A percentile compares a stretch with the other conserved stretches of the same genome.
Evolutionary conservation across 2,113 vertebrate species (phyloP).

Genomic region (Macquaria ambigua): DNA sequence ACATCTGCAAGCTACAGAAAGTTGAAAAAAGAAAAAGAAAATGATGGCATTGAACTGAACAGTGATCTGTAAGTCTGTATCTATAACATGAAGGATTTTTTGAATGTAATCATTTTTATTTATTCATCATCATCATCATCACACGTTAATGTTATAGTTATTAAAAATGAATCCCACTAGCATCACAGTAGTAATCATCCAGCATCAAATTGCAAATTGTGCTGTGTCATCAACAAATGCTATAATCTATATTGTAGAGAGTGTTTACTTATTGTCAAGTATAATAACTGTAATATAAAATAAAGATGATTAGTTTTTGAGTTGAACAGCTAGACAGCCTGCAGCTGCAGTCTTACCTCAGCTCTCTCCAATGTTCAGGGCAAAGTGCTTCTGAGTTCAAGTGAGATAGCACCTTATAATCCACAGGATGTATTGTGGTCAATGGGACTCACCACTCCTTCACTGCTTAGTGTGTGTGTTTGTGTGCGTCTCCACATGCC

Average conservation of each 20-base stretch:
- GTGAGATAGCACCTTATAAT: constrained; percentile 47
- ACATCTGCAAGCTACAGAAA: constrained; percentile 17
- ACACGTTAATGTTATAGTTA: background rate
- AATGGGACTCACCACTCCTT: constrained; percentile 36
- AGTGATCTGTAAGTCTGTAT: background rate
- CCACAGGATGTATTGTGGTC: constrained; percentile 37
- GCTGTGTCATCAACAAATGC: background rate
- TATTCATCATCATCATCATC: constrained; percentile 14
- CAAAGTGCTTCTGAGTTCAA: constrained; percentile 38
- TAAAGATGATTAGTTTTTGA: constrained; percentile 18
- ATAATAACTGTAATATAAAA: constrained; percentile 5
- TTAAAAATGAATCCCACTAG: constrained; percentile 1
- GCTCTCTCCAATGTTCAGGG: constrained; percentile 21
- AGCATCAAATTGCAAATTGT: constrained; percentile 8
- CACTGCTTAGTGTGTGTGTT: background rate
- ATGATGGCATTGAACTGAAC: background rate
- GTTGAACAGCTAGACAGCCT: constrained; percentile 18
- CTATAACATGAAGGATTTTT: background rate
- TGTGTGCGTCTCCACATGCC: constrained; percentile 7
- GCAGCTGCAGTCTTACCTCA: constrained; percentile 67
- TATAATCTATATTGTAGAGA: background rate
- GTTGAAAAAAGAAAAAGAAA: background rate
- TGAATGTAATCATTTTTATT: background rate
- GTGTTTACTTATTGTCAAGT: background rate
- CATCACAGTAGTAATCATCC: background rate